Base-by-base conservation (phyloP, 2,888 invertebrate species). In the Neoaliturus tenellus region DNA sequence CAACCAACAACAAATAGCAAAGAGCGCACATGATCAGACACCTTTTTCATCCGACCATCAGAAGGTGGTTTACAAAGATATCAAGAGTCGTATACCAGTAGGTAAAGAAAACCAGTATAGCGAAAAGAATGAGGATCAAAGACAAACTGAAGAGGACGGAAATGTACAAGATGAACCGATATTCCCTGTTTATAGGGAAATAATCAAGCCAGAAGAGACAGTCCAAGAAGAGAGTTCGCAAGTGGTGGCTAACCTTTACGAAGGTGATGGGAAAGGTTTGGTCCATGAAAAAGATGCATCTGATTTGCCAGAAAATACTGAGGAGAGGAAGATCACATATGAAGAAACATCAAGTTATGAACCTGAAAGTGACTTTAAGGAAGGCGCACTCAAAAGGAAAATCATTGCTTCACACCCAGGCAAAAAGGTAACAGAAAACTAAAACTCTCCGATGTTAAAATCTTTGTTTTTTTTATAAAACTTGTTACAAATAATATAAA, bases 1-100 rank as follows among this genome's bases (percentile, higher is more conserved):
- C 28, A 35, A n/a, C n/a, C 73, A 82, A 35, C 71, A 73, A 55
- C 55, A 71, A 33, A 71, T 55, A 20, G 25, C 25, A 23, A 55
- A 51, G 33, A 51, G 39, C 14, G 48, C 83, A 31, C 83, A 44
- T n/a, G 87, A 87, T 55, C 87, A 87, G 80, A 85, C 87, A 55
- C 87, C 87, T 5, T 87, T 86, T 20, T 85, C 87, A n/a, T 87
- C 87, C n/a, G 86, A 87, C 67, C 86, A 86, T 44, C 87, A 87
- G 58, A 81, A 84, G 31, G 80, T 85, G 17, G 85, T 85, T 12
- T 87, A 85, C 25, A 84, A 83, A 20, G 85, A 85, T 41, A 48
- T 85, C 31, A 86, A 85, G 80, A 82, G 75, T 41, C 73, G 81
- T 12, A 51, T 44, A 17, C 80, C 85, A 1, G 51, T 84, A 20